Evolutionary conservation across 2,113 vertebrate genomes (phyloP), one percentile per base, ranked within the genome.

Genomic region (Melanotaenia duboulayi): DNA sequence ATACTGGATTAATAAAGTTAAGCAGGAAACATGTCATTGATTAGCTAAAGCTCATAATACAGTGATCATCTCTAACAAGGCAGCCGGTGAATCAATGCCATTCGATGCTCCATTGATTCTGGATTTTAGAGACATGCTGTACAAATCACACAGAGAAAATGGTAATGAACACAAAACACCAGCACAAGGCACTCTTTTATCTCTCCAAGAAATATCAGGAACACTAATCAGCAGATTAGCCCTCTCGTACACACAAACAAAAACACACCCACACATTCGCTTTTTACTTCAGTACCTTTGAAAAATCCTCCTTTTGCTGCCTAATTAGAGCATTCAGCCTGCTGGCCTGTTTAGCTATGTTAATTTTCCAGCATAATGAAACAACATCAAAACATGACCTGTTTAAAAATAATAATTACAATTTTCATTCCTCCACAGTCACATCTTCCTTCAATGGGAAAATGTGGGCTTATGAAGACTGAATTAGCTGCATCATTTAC

Each of bases 341-440:
- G 48, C 69, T 76, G 79, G 64, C 73, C 64, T 81, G 72, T 75
- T 92, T 79, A 84, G 81, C 62, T 37, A 68, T 89, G 90, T 67
- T 85, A 88, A 91, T 91, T 86, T 82, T 72, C 66, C 67, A 61
- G 56, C 85, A 85, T 81, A 89, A 86, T 90, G 74, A 79, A 88
- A 86, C 72, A 71, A 72, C 72, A 86, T 82, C 69, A 76, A 90
- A 89, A 87, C 82, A 90, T 71, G 64, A 72, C 78, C 86, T 86
- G 91, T 65, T 90, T 80, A 70, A 87, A 87, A 89, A 87, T 73
- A 71, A 75, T 89, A 88, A 90, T 85, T 83, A 83, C 72, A 58
- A 81, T 85, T 89, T 86, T 82, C 79, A 81, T 75, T 85, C 77
- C 75, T 49, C 24, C 51, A 50, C 70, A 64, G 22, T 65, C 73